Evolutionary conservation across 2,113 vertebrate genomes (phyloP).

Genomic region (Pseudolaguvia tuberculata): DNA sequence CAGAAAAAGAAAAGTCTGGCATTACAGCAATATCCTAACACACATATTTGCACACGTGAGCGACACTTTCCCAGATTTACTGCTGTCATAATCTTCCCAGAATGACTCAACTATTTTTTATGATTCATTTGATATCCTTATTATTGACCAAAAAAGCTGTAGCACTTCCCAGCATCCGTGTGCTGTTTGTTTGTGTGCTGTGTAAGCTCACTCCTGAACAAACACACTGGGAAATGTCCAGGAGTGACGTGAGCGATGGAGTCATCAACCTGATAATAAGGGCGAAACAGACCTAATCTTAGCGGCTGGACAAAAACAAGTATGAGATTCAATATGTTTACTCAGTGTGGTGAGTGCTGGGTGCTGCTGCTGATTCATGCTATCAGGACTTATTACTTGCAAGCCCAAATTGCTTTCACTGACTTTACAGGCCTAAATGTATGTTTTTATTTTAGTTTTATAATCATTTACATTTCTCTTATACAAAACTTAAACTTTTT

Average conservation of each 20-base stretch:
- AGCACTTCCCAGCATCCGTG: constrained; percentile 19
- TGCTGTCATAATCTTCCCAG: constrained; percentile 23
- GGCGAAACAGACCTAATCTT: constrained; percentile 15
- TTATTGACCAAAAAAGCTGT: constrained; percentile 35
- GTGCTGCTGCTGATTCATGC: constrained; percentile 2
- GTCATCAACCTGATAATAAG: constrained; percentile 30
- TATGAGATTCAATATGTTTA: constrained; percentile 4
- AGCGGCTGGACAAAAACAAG: constrained; percentile 14
- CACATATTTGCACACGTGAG: background rate
- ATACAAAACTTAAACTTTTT: no score
- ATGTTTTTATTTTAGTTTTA: no score
- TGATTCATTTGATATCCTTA: constrained; percentile 26
- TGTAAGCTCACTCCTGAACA: constrained; percentile 23
- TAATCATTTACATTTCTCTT: no score
- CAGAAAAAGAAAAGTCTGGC: background rate
- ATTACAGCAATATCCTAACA: background rate
- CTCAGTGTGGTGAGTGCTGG: background rate
- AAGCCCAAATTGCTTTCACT: background rate
- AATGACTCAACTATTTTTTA: constrained; percentile 23
- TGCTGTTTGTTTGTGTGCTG: constrained; percentile 2
- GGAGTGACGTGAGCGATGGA: constrained; percentile 22
- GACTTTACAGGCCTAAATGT: background rate
- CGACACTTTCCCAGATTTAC: background rate
- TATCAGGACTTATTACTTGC: background rate
- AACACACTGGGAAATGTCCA: constrained; percentile 13